Base-by-base conservation (phyloP, 2,797 vertebrate genomes). In the Bucorvus abyssinicus region DNA sequence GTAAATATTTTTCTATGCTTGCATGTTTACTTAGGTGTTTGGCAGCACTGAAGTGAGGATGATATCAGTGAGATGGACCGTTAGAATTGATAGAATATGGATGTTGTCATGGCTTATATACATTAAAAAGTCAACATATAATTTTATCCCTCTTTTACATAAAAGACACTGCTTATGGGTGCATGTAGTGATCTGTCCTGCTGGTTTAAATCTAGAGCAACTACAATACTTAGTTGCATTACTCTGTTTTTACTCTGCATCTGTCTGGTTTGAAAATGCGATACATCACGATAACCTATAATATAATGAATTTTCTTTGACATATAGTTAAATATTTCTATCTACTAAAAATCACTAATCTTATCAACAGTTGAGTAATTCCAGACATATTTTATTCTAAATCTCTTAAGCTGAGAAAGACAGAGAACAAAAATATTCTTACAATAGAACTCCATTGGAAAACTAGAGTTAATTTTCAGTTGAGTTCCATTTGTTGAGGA, bases 351-450 rank as follows among this genome's bases (percentile, higher is more conserved):
- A 83, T 92, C 50, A 69, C 42, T 83, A 55, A 84, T 79, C 76
- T 92, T 84, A 63, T 88, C 40, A 93, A 60, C 36, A 81, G 30
- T 30, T 88, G 74, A 52, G 34, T 78, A 50, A 27, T 55, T 87
- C 47, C 84, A 69, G 55, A 36, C 16, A 63, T 10, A 34, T 77
- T 95, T 83, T 95, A 40, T 91, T 95, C 70, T 86, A 75, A 93
- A 86, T 73, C 44, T 14, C 9, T 76, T 78, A 82, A 69, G 59
- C 19, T 18, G 36, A 83, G 38, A 64, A 87, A 90, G 32, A 63
- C 50, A 71, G 61, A 73, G 79, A 86, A 69, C 30, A 12, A 73
- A 65, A 90, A 69, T 91, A 69, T 75, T 68, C 76, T 61, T 73
- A 67, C 23, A 81, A 27, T 65, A 93, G 84, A 90, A 49, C 36